Conservation (phyloP, 1,140 invertebrate species). For the Conus ventricosus region DNA sequence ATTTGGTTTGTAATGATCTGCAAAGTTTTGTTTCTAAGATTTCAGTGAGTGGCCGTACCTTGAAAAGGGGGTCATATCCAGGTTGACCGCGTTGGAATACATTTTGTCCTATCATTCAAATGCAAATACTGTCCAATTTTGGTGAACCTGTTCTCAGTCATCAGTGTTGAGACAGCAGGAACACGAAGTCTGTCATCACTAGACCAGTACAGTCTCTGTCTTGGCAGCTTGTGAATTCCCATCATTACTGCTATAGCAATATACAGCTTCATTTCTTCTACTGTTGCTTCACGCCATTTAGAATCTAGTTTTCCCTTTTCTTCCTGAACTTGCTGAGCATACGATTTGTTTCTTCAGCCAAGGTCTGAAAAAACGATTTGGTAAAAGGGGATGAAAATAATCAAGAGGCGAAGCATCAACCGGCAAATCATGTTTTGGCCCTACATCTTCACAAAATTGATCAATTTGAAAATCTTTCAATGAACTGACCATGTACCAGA, state of each 20-base stretch:
- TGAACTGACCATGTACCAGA: neutral
- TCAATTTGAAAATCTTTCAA: neutral
- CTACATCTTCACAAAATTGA: neutral
- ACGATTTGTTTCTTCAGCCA: neutral
- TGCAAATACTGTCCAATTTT: slow-evolving; percentile 53
- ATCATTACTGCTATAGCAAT: slow-evolving; percentile 19
- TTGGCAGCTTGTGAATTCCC: slow-evolving; percentile 12
- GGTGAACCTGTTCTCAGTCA: slow-evolving; percentile 43
- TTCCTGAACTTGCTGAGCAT: neutral
- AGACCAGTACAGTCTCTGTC: slow-evolving; percentile 40
- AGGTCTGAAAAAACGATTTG: neutral
- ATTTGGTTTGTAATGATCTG: slow-evolving; percentile 18
- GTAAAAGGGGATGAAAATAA: neutral
- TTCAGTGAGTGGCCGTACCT: slow-evolving; percentile 47
- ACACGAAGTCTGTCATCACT: slow-evolving; percentile 38
- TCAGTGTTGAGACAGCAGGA: slow-evolving; percentile 30
- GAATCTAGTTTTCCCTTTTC: neutral
- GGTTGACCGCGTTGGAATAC: slow-evolving; percentile 9
- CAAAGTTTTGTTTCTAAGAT: slow-evolving; percentile 32
- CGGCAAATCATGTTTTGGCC: neutral
- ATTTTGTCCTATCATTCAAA: slow-evolving; percentile 22
- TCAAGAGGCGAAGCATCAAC: neutral
- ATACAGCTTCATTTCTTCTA: slow-evolving; percentile 16
- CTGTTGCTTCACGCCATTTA: neutral
- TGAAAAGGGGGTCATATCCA: slow-evolving; percentile 49